Percentiles rank a stretch among this genome's conserved stretches.
Evolutionary conservation across 2,888 invertebrate species (phyloP).

Genomic region (Vesta saturnalis): DNA sequence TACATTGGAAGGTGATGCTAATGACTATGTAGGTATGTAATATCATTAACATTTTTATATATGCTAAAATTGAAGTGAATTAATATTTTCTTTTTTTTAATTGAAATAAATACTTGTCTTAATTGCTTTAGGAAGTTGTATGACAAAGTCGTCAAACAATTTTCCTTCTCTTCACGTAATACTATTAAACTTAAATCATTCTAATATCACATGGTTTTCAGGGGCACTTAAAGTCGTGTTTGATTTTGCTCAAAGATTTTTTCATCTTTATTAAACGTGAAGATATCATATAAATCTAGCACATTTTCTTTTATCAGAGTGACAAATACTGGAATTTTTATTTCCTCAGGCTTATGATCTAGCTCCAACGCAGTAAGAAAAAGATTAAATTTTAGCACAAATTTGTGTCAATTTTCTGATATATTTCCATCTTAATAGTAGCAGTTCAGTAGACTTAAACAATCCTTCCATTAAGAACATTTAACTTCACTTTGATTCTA

Average conservation of each 20-base stretch:
- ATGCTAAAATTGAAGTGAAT: neutral
- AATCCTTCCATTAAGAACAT: too few species aligned
- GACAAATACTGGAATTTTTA: neutral
- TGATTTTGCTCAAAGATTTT: too few species aligned
- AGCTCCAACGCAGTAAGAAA: neutral
- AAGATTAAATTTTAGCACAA: neutral
- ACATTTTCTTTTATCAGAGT: neutral
- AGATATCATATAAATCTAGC: neutral
- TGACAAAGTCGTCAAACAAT: neutral
- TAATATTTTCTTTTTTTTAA: neutral
- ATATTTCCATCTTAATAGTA: neutral
- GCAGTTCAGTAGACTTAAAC: neutral
- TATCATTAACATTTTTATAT: neutral
- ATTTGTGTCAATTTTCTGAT: neutral
- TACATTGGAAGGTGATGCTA: conserved; percentile 94
- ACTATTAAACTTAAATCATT: neutral
- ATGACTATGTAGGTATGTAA: conserved; percentile 92
- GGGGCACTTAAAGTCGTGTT: too few species aligned
- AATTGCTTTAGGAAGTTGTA: neutral
- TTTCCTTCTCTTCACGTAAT: neutral
- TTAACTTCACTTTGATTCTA: too few species aligned
- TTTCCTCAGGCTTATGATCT: neutral
- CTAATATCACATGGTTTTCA: neutral
- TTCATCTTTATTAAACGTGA: neutral
- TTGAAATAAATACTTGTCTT: neutral